These are phyloP conservation scores for Forbesichthys papilliferus DNA, from an alignment of 2,113 vertebrate species.

Conservation along the genomic window DNA sequence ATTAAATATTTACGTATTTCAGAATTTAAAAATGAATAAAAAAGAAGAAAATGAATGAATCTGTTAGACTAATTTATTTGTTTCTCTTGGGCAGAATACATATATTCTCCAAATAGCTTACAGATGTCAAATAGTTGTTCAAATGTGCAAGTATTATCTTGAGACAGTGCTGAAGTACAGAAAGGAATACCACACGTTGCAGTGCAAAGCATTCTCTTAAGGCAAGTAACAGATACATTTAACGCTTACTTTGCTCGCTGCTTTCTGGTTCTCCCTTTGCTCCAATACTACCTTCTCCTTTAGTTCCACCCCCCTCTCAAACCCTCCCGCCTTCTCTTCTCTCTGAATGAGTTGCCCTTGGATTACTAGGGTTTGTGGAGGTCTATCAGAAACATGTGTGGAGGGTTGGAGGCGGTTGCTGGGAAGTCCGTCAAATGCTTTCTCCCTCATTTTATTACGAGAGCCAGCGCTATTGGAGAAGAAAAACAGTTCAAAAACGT, in stretches of 20 bases:
- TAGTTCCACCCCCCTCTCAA: conserved; percentile 18
- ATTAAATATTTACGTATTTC: no score
- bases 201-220: conserved; percentile 25
- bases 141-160: no score
- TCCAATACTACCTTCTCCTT: conserved; percentile 48
- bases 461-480: conserved; percentile 45
- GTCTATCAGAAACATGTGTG: conserved; percentile 85
- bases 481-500: conserved; percentile 65
- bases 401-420: conserved; percentile 72
- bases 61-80: no score
- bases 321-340: conserved; percentile 26
- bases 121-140: no score
- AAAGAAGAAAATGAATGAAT: no score
- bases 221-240: conserved; percentile 49
- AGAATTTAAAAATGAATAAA: no score
- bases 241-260: conserved; percentile 48
- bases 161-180: no score
- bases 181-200: no score
- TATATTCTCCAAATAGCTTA: no score
- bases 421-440: conserved; percentile 70
- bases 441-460: conserved; percentile 59
- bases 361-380: conserved; percentile 76
- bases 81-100: no score
- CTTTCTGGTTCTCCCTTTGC: conserved; percentile 41
- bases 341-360: conserved; percentile 70